Evolutionary conservation across 92 coral and sea anemone species (phyloP).

Genomic region (Actinernus sp.): DNA sequence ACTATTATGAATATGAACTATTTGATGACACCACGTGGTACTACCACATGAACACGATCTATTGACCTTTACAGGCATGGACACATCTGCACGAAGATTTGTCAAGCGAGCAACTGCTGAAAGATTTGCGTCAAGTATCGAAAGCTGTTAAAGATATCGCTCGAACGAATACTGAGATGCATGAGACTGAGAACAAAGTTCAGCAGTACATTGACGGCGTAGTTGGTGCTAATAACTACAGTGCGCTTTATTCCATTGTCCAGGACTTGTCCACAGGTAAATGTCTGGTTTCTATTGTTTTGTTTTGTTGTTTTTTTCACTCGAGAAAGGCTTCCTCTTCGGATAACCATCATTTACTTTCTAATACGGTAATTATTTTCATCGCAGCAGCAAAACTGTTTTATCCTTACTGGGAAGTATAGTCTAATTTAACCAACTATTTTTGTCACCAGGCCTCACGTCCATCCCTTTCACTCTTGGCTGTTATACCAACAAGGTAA

Average conservation of each 20-base stretch:
- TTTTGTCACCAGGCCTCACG: background rate
- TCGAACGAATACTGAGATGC: background rate
- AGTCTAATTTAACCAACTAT: no score
- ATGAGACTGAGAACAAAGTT: background rate
- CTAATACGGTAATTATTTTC: no score
- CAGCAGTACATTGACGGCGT: background rate
- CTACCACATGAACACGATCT: no score
- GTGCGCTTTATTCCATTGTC: background rate
- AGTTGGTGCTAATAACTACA: background rate
- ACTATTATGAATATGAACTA: no score
- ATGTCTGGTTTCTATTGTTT: no score
- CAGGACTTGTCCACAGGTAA: no score
- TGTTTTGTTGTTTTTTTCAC: no score
- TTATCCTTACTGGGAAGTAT: no score
- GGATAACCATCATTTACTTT: no score
- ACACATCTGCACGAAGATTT: background rate
- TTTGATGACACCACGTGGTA: no score
- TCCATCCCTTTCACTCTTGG: constrained; percentile 3
- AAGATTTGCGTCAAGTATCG: background rate
- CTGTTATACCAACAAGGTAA: constrained; percentile 5
- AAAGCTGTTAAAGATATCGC: background rate
- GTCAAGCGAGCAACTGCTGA: background rate
- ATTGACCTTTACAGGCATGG: background rate
- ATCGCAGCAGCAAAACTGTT: no score
- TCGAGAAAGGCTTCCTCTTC: no score